Percentiles rank a stretch among this genome's conserved stretches.
These are phyloP conservation scores for Cheirogaleus major DNA, from an alignment of 2,797 vertebrate genomes.

Conservation along the genomic window DNA sequence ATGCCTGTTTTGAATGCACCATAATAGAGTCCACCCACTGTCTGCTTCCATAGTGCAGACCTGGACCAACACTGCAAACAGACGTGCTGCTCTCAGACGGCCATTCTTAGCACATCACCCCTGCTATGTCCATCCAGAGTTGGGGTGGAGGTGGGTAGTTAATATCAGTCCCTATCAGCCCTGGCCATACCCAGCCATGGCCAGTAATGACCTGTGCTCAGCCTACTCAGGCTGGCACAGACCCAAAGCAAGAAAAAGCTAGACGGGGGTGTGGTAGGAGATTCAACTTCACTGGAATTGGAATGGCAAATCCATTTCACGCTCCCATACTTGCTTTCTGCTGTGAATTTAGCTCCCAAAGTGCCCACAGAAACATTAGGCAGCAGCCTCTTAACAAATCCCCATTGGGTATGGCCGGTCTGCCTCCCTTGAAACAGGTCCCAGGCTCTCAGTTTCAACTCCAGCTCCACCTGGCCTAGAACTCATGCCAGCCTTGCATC, in stretches of 20 bases:
- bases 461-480: not conserved
- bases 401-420: fast-evolving
- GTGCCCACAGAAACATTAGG: not conserved
- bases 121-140: too few species aligned
- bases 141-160: not conserved
- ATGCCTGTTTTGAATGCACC: not conserved
- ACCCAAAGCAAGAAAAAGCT: not conserved
- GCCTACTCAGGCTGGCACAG: not conserved
- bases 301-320: not conserved
- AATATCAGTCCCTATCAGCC: not conserved
- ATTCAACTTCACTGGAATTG: not conserved
- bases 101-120: not conserved
- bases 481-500: fast-evolving
- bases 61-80: not conserved
- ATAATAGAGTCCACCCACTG: not conserved
- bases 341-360: not conserved
- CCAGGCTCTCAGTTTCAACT: not conserved
- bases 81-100: not conserved
- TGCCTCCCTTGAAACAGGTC: not conserved
- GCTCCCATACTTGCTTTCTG: not conserved
- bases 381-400: not conserved
- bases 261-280: not conserved
- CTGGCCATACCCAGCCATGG: not conserved
- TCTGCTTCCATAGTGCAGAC: not conserved
- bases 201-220: not conserved